phyloP scores from a whole-genome alignment of 2,888 invertebrate genomes.

The Camptogramma bilineatum region DNA sequence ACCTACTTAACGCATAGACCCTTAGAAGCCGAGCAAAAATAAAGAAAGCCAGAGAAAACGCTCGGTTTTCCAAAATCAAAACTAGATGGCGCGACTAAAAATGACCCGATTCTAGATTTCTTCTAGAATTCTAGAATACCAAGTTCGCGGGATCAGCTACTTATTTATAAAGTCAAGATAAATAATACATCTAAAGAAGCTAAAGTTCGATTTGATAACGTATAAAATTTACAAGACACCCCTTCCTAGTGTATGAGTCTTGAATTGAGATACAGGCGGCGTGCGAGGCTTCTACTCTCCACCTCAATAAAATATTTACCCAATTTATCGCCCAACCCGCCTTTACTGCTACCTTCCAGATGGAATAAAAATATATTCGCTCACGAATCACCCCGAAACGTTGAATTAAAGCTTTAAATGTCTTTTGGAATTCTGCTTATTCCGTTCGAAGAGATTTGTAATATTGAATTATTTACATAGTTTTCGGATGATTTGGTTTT shows the following conservation, averaged over 20 bases:
- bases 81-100: no score
- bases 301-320: constrained; percentile 54
- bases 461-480: not conserved
- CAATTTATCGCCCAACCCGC: constrained; percentile 49
- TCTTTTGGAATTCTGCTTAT: constrained; percentile 21
- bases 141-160: no score
- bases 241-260: constrained; percentile 25
- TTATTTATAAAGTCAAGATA: no score
- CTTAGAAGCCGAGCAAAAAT: no score
- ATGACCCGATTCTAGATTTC: no score
- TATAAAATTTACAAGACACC: constrained; percentile 22
- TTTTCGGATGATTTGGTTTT: not conserved
- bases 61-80: no score
- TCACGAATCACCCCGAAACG: constrained; percentile 34
- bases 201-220: constrained; percentile 27
- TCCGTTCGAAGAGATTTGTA: constrained; percentile 4
- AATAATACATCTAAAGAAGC: not conserved
- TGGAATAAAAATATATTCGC: constrained; percentile 43
- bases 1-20: no score
- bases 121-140: no score
- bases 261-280: constrained; percentile 31
- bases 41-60: no score
- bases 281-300: constrained; percentile 33
- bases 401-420: constrained; percentile 33
- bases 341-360: constrained; percentile 48